These are phyloP conservation scores for Echeneis naucrates DNA, from an alignment of 2,797 vertebrate genomes.

Conservation along the genomic window DNA sequence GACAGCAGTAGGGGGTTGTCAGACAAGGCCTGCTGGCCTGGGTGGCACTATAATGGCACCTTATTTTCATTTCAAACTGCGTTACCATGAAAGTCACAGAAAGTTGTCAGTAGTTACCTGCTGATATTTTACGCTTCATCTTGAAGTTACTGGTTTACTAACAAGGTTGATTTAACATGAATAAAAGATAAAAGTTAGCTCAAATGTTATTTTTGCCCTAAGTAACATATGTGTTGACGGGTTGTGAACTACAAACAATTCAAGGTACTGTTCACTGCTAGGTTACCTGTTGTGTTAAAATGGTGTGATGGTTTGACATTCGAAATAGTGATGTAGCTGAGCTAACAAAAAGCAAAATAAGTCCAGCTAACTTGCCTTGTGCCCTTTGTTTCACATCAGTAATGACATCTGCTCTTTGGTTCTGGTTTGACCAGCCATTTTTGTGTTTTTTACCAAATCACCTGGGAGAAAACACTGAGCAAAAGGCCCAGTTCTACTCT, in stretches of 20 bases:
- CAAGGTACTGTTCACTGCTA: constrained; percentile 36
- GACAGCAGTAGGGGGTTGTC: constrained; percentile 65
- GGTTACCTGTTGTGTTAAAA: constrained; percentile 67
- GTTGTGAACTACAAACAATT: constrained; percentile 37
- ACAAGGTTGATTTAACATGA: constrained; percentile 71
- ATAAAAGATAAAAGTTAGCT: constrained; percentile 66
- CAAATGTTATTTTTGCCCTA: constrained; percentile 35
- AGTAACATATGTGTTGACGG: constrained; percentile 59
- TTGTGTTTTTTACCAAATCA: constrained; percentile 17
- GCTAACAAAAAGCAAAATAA: constrained; percentile 31
- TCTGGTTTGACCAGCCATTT: constrained; percentile 13
- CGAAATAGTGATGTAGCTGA: constrained; percentile 31
- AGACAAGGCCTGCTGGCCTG: constrained; percentile 54
- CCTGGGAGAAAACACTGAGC: constrained; percentile 30
- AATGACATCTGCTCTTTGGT: constrained; percentile 53
- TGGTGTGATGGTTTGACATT: constrained; percentile 62
- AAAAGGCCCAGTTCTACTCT: constrained; percentile 28
- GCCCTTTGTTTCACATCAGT: constrained; percentile 50
- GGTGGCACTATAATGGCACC: constrained; percentile 54
- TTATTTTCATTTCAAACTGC: constrained; percentile 62
- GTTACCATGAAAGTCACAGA: constrained; percentile 61
- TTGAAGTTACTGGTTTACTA: constrained; percentile 61
- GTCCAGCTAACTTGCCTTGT: constrained; percentile 25
- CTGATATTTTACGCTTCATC: constrained; percentile 77
- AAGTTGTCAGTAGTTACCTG: constrained; percentile 63